A percentile compares a stretch with the other conserved stretches of the same genome.
Conservation (phyloP, 35 echinoderm and acorn worm genomes). For the Apostichopus californicus region DNA sequence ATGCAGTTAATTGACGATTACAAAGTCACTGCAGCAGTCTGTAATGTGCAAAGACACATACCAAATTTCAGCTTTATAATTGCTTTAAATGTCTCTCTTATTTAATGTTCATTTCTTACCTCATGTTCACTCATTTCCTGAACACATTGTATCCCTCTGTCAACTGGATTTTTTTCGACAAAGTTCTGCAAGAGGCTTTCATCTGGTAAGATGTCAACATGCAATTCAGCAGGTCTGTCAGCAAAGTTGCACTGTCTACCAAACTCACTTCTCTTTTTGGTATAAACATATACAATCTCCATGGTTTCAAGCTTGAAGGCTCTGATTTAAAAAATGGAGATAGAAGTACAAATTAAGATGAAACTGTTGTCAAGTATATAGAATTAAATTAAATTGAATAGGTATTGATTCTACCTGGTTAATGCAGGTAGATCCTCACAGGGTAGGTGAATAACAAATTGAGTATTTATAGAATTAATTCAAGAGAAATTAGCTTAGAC, state of each 20-base stretch:
- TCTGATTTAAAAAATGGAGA: background rate
- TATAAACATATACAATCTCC: conserved; percentile 99
- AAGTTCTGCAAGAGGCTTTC: conserved; percentile 90
- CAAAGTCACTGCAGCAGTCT: too few relatives aligned
- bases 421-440: too few relatives aligned
- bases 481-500: too few relatives aligned
- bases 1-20: too few relatives aligned
- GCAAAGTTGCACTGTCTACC: conserved; percentile 99
- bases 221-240: conserved; percentile 94
- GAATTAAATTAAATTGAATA: too few relatives aligned
- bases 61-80: too few relatives aligned
- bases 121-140: conserved; percentile 99
- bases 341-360: background rate
- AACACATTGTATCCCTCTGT: conserved; percentile 99
- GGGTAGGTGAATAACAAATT: too few relatives aligned
- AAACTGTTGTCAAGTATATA: too few relatives aligned
- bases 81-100: too few relatives aligned
- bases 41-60: too few relatives aligned
- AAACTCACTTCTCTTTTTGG: conserved; percentile 98
- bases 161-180: conserved; percentile 98
- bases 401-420: too few relatives aligned
- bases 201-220: conserved; percentile 97
- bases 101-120: conserved; percentile 39
- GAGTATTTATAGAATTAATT: too few relatives aligned
- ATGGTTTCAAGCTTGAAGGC: conserved; percentile 52